Base-by-base conservation (phyloP, 2,888 invertebrate species). In the Drosophila paramelanica region DNA sequence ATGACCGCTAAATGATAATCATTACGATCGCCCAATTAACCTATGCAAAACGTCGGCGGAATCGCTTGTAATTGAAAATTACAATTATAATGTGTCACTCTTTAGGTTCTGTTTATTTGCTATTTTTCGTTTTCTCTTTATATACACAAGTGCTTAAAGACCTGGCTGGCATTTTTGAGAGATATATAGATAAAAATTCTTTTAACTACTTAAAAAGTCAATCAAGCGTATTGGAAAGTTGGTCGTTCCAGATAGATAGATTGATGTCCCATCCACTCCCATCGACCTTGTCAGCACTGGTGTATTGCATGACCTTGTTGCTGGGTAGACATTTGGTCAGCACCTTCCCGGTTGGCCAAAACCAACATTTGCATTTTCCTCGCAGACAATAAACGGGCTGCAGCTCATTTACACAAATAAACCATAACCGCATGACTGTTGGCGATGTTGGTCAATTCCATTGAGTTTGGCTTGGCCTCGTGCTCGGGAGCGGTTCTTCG, bases 381-480 rank as follows among this genome's bases (percentile, higher is more conserved):
- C 36, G 49, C 27, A 56, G 81, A 77, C 77, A 88, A 81, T 86
- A 79, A 89, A 79, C 73, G 86, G 70, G 64, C 74, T 83, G 69
- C 81, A 79, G 71, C 90, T 89, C 89, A 85, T 85, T 85, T 85
- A 71, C 85, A 89, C 89, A 89, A 85, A 85, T 68, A 88, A 86
- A 77, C 89, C 89, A 85, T 85, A 83, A 89, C 82, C 86, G 67
- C 75, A 70, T 67, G 70, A 67, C 68, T 61, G 72, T 67, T 68
- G 79, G 74, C 70, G 23, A 23, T 23, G 23, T 23, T 23, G 66
- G 70, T 65, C 88, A 81, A 79, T 87, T 57, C 49, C 73, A 45
- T 59, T 55, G 56, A 55, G 68, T 55, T 45, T 68, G 65, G 39
- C 27, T 43, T 13, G 45, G 27, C 3, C 52, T 52, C 17, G 27